Evolutionary conservation across 2,113 vertebrate species (phyloP).

Genomic region (Thalassoma bifasciatum): DNA sequence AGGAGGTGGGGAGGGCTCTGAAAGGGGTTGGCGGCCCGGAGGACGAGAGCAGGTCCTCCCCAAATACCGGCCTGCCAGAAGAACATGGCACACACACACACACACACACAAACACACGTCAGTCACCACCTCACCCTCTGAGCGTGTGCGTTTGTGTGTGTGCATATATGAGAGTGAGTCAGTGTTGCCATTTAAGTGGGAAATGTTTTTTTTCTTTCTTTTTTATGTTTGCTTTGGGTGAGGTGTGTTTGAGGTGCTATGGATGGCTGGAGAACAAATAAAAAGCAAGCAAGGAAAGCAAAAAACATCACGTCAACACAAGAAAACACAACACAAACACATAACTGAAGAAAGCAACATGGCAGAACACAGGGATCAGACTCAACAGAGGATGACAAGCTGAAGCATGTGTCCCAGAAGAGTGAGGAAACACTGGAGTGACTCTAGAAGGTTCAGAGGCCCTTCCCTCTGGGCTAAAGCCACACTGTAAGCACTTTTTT

Average conservation of each 20-base stretch:
- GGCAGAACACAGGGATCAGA: constrained; percentile 64
- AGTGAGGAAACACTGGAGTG: constrained; percentile 51
- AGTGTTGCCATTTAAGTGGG: constrained; percentile 17
- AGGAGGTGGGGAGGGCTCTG: constrained; percentile 99
- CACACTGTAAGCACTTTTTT: neutral
- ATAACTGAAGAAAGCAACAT: constrained; percentile 63
- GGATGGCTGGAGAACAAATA: constrained; percentile 62
- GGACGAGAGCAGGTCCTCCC: constrained; percentile 97
- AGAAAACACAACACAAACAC: constrained; percentile 37
- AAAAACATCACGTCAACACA: constrained; percentile 63
- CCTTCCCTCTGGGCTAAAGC: constrained; percentile 16
- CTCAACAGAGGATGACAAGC: constrained; percentile 55
- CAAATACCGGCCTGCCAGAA: constrained; percentile 99
- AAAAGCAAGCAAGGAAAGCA: constrained; percentile 75
- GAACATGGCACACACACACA: constrained; percentile 84
- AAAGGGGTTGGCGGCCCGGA: constrained; percentile 99
- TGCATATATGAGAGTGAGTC: constrained; percentile 23
- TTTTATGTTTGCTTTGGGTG: constrained; percentile 40
- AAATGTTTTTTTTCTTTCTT: constrained; percentile 31
- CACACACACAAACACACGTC: constrained; percentile 41
- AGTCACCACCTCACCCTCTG: constrained; percentile 56
- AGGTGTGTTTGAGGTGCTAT: constrained; percentile 74
- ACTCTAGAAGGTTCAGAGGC: constrained; percentile 35
- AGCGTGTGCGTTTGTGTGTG: constrained; percentile 54
- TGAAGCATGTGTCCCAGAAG: constrained; percentile 78